Evolutionary conservation across 2,113 vertebrate genomes (phyloP).

Genomic region (Scomber japonicus): DNA sequence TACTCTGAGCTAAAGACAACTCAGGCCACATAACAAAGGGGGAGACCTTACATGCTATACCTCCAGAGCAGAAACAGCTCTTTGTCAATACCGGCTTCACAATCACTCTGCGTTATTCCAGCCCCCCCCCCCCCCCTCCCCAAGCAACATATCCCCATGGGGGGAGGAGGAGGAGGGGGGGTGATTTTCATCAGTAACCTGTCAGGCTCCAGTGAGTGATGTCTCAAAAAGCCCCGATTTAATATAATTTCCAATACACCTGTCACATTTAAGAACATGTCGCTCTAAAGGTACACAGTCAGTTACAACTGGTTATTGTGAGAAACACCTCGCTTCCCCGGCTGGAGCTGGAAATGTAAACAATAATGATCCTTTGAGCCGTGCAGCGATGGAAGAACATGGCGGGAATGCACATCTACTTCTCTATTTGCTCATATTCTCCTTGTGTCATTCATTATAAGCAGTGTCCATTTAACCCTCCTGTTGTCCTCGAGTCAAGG

Average conservation of each 20-base stretch:
- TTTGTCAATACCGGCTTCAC: constrained; percentile 64
- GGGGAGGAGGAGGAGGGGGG: constrained; percentile 64
- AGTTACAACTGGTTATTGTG: constrained; percentile 50
- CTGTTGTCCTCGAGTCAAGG: too few relatives aligned
- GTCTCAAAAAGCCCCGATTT: constrained; percentile 42
- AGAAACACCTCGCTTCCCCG: constrained; percentile 34
- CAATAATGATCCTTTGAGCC: constrained; percentile 27
- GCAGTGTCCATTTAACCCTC: background rate
- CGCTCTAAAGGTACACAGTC: constrained; percentile 53
- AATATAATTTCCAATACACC: constrained; percentile 75
- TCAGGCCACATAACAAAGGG: constrained; percentile 36
- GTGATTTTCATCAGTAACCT: constrained; percentile 79
- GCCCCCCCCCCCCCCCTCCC: background rate
- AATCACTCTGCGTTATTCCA: constrained; percentile 23
- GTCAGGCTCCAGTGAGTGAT: constrained; percentile 74
- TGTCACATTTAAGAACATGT: constrained; percentile 68
- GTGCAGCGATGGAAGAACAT: constrained; percentile 2
- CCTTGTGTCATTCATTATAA: background rate
- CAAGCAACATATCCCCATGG: constrained; percentile 58
- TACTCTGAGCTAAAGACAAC: constrained; percentile 55
- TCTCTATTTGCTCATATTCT: background rate
- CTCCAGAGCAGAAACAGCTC: constrained; percentile 52
- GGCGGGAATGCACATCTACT: background rate
- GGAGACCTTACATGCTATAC: constrained; percentile 33
- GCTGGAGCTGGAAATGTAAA: constrained; percentile 28